Percentiles rank a stretch among this genome's conserved stretches.
phyloP scores from a whole-genome alignment of 2,113 vertebrate species.

The Motacilla alba region DNA sequence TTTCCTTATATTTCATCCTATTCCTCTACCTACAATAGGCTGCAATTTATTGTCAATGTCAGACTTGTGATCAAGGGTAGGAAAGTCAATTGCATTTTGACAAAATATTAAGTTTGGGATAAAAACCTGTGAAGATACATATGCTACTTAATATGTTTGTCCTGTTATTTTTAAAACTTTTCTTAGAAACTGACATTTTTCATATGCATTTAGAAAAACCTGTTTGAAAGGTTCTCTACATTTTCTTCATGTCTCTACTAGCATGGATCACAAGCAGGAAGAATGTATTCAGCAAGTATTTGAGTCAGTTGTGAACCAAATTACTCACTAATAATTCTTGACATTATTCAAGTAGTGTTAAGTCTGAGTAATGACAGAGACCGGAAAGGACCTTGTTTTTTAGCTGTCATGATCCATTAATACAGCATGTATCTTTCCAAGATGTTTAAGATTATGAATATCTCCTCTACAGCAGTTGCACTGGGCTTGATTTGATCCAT shows the following conservation, averaged over 20 bases:
- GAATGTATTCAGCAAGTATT: background rate
- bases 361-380: background rate
- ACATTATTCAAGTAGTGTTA: background rate
- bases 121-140: background rate
- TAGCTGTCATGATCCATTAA: background rate
- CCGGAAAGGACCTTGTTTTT: background rate
- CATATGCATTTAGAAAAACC: background rate
- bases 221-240: background rate
- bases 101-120: background rate
- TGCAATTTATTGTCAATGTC: background rate
- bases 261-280: background rate
- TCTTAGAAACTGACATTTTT: background rate
- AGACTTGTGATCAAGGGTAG: background rate
- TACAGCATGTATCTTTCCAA: background rate
- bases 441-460: background rate
- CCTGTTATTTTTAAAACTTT: background rate
- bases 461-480: background rate
- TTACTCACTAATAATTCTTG: constrained; percentile 7
- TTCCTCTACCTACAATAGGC: background rate
- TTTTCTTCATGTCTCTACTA: background rate
- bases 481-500: background rate
- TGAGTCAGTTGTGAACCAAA: background rate
- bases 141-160: background rate
- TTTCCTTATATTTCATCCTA: background rate
- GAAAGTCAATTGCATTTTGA: background rate